Base-by-base conservation (phyloP, 2,797 vertebrate species). In the Brachyrhaphis roseni region DNA sequence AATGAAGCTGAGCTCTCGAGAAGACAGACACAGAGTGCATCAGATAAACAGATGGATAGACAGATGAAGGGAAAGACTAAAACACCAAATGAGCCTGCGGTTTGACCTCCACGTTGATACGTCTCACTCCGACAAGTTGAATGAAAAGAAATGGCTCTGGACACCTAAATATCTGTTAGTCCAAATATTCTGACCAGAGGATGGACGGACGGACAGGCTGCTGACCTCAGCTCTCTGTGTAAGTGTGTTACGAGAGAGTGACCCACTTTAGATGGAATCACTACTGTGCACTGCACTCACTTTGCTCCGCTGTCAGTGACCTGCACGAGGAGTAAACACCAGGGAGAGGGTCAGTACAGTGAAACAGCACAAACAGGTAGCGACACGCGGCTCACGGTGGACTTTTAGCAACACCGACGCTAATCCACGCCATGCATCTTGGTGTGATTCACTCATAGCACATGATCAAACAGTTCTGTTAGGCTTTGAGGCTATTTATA, bases 221-320 rank as follows among this genome's bases (percentile, higher is more conserved):
- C 68, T 12, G 16, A 88, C 83, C 86, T 82, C 82, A 53, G 59
- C 68, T 26, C 79, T 80, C 68, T 68, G 55, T 76, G 47, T 51
- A 84, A 83, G 83, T 79, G 82, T 83, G 85, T 87, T 78, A 78
- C 70, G 49, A 82, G 80, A 82, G 77, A 76, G 81, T 91, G 91
- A 93, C 90, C 91, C 90, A 92, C 88, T 90, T 91, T 88, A 76
- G 31, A 72, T 73, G 68, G 81, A 84, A 84, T 88, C 84, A 80
- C 75, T 81, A 31, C 23, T n/a, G 82, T 82, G 75, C 57, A 72
- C 31, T 46, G 78, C 55, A 39, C 68, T 71, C 68, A 62, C 72
- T 79, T 78, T 41, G 57, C 77, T 71, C 78, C 78, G 81, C 75
- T 79, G 74, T 74, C 76, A 78, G 86, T 82, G 85, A 91, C 87